phyloP scores from a whole-genome alignment of 2,888 invertebrate genomes.

The Physocephala rufipes region DNA sequence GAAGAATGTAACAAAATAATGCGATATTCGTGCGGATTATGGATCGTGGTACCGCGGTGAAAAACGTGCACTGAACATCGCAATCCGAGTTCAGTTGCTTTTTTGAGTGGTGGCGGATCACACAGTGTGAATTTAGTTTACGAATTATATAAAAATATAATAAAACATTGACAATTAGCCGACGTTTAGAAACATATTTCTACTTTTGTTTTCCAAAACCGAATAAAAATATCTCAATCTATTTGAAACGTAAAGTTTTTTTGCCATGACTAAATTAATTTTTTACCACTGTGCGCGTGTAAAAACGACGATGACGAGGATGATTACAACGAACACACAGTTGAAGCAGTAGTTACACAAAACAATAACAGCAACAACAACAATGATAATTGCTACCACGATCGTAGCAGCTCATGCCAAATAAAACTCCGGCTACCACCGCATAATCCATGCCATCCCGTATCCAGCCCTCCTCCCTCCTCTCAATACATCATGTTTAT shows the following conservation, averaged over 20 bases:
- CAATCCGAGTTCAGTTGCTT: neutral
- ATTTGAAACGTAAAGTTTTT: too few relatives aligned
- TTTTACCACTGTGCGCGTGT: too few relatives aligned
- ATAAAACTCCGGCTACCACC: neutral
- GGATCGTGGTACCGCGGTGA: constrained; percentile 4
- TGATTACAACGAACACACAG: too few relatives aligned
- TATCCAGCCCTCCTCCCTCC: neutral
- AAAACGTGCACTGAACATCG: neutral
- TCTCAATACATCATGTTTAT: too few relatives aligned
- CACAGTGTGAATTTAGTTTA: too few relatives aligned
- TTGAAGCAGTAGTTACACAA: neutral
- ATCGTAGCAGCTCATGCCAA: neutral
- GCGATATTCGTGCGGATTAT: constrained; percentile 30
- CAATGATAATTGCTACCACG: neutral
- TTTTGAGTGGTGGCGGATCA: constrained; percentile 29
- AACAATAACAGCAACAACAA: neutral
- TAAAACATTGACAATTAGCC: too few relatives aligned
- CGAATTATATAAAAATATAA: too few relatives aligned
- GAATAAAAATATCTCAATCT: too few relatives aligned
- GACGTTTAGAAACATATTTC: too few relatives aligned
- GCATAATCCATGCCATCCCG: neutral
- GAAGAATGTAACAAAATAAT: constrained; percentile 34
- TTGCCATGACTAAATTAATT: too few relatives aligned
- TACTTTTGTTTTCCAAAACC: too few relatives aligned
- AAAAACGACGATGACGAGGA: constrained; percentile 27